Conservation (phyloP, 2,113 vertebrate genomes). For the Melanerpes aurifrons region DNA sequence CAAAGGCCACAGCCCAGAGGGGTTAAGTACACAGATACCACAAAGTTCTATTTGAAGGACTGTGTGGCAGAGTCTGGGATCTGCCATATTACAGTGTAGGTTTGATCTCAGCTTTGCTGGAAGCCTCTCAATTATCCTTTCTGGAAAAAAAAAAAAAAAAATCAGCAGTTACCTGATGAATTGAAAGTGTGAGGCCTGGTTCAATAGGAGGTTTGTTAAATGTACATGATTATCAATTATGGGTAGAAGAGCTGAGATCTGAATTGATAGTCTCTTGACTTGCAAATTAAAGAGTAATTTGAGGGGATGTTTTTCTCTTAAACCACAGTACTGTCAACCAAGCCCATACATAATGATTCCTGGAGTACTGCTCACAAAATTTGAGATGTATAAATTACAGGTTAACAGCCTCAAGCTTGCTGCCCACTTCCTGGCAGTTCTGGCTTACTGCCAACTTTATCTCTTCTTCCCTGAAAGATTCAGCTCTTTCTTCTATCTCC, state of each 20-base stretch:
- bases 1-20: background rate
- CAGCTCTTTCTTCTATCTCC: background rate
- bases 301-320: constrained; percentile 54
- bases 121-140: constrained; percentile 39
- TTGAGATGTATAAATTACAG: constrained; percentile 32
- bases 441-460: constrained; percentile 12
- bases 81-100: background rate
- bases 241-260: constrained; percentile 43
- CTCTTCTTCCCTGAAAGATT: background rate
- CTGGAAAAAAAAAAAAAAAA: constrained; percentile 33
- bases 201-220: constrained; percentile 49
- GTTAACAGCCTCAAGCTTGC: constrained; percentile 5
- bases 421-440: background rate
- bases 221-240: constrained; percentile 31
- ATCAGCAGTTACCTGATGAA: constrained; percentile 53
- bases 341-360: constrained; percentile 8
- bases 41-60: background rate
- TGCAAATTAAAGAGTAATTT: constrained; percentile 56
- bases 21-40: background rate
- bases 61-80: background rate
- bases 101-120: constrained; percentile 33
- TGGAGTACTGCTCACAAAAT: constrained; percentile 24
- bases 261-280: constrained; percentile 61
- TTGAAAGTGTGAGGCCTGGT: background rate
- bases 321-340: constrained; percentile 33